A percentile compares a stretch with the other conserved stretches of the same genome.
Conservation (phyloP, 2,113 vertebrate genomes). For the Acrocephalus kingi region DNA sequence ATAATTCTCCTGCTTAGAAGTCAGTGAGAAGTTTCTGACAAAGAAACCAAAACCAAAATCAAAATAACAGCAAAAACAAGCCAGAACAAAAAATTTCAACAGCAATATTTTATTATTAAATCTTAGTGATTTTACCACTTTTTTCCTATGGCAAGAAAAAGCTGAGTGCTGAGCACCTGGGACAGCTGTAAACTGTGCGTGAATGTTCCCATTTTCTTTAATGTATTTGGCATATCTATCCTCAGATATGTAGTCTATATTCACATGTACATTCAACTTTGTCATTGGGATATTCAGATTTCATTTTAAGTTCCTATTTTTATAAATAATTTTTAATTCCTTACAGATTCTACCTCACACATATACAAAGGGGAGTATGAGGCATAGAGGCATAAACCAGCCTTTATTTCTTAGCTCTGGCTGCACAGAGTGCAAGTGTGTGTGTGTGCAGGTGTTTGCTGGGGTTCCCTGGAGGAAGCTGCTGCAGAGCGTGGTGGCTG, state of each 20-base stretch:
- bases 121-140: neutral
- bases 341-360: neutral
- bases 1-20: neutral
- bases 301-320: neutral
- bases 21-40: neutral
- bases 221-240: neutral
- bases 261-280: neutral
- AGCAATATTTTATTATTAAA: neutral
- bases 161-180: neutral
- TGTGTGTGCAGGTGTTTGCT: neutral
- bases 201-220: neutral
- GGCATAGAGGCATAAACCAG: neutral
- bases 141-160: neutral
- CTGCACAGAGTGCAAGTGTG: neutral
- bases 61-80: neutral
- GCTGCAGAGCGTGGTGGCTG: rapidly evolving
- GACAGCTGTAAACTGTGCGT: neutral
- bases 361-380: neutral
- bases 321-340: neutral
- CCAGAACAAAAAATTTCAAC: neutral
- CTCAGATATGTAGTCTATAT: neutral
- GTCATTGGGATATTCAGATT: neutral
- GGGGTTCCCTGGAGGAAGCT: neutral
- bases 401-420: neutral
- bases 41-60: neutral